Evolutionary conservation across 2,888 invertebrate species (phyloP).

Genomic region (Tetranychus truncatus): DNA sequence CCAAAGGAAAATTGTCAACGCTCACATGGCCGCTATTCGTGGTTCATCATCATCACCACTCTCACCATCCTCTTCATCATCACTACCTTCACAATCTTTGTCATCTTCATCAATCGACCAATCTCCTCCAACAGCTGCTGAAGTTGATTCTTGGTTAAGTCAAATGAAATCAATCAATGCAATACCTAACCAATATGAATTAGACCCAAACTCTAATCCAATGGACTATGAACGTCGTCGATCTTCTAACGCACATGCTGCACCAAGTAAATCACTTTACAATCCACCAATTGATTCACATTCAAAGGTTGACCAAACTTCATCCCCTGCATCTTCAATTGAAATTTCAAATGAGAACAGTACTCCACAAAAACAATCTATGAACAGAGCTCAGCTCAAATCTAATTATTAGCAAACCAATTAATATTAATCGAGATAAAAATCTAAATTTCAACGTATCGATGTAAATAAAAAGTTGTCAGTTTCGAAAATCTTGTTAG

Average conservation of each 20-base stretch:
- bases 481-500: too few species aligned
- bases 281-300: too few species aligned
- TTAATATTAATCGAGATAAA: too few species aligned
- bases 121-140: neutral
- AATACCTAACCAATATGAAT: neutral
- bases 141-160: constrained; percentile 40
- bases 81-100: neutral
- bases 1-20: neutral
- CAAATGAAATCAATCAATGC: neutral
- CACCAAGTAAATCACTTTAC: neutral
- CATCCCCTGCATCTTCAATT: too few species aligned
- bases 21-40: neutral
- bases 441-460: too few species aligned
- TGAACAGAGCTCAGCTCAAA: too few species aligned
- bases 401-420: too few species aligned
- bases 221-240: constrained; percentile 40
- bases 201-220: neutral
- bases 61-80: neutral
- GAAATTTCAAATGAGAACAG: too few species aligned
- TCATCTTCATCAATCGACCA: neutral
- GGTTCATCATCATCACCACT: neutral
- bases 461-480: too few species aligned
- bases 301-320: too few species aligned
- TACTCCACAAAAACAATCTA: too few species aligned
- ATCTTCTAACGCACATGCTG: constrained; percentile 64